phyloP scores from a whole-genome alignment of 2,113 vertebrate genomes.

The Xiphophorus maculatus region DNA sequence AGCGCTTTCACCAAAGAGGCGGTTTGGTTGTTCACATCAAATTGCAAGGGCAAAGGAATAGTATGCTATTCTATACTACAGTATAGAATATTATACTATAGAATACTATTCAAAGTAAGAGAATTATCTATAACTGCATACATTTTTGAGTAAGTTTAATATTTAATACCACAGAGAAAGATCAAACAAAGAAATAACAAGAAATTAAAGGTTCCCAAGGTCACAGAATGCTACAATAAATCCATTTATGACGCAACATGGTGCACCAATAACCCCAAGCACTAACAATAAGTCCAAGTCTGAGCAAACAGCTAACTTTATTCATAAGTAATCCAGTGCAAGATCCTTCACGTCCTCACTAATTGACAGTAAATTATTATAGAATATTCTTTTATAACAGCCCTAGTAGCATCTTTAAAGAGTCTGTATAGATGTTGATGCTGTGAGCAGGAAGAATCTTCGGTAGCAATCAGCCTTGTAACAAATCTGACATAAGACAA shows the following conservation, averaged over 20 bases:
- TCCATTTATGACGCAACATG: not conserved
- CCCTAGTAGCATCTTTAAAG: too few relatives aligned
- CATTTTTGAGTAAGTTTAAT: not conserved
- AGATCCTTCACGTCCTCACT: not conserved
- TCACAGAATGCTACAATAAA: not conserved
- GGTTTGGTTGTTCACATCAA: too few relatives aligned
- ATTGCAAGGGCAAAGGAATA: too few relatives aligned
- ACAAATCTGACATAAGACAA: too few relatives aligned
- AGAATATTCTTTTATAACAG: too few relatives aligned
- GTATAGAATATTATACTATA: too few relatives aligned
- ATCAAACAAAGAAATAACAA: too few relatives aligned
- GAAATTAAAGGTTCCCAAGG: not conserved
- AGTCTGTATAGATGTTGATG: too few relatives aligned
- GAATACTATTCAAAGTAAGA: not conserved
- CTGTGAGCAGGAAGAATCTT: too few relatives aligned
- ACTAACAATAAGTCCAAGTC: not conserved
- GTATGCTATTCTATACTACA: too few relatives aligned
- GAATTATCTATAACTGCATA: not conserved
- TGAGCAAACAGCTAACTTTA: not conserved
- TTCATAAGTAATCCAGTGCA: not conserved
- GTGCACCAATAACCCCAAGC: not conserved
- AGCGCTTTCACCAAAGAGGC: too few relatives aligned
- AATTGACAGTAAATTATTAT: not conserved
- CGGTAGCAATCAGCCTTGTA: too few relatives aligned
- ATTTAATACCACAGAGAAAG: not conserved